Evolutionary conservation across 2,113 vertebrate genomes (phyloP), one percentile per base, ranked within the genome.

Genomic region (Ardeotis arabs): DNA sequence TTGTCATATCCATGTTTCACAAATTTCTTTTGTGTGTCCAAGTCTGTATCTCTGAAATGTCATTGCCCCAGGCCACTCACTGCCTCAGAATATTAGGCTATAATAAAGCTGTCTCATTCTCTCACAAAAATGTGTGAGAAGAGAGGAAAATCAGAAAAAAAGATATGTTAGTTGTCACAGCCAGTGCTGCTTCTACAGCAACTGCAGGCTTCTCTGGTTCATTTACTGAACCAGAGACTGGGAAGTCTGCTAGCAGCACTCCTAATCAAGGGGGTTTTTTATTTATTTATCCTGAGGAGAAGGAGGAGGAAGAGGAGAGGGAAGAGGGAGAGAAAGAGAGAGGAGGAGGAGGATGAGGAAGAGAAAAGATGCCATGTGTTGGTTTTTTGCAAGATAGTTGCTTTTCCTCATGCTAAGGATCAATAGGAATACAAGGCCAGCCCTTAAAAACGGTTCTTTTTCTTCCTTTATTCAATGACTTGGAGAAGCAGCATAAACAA

Each of bases 61-160:
- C 89, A 86, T 62, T 82, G 94, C 84, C 75, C 39, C 31, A 60
- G 89, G 74, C 84, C 94, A 81, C 91, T 93, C 82, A 84, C 37
- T 91, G 82, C 76, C 89, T 97, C 68, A 83, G 78, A 96, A 91
- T 83, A 95, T 95, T 93, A 87, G 55, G 59, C 67, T 89, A 49
- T 94, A 94, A 97, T 90, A 95, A 96, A 95, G 64, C 78, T 88
- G 79, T 95, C 89, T 97, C 59, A 18, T 80, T 93, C 89, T 90
- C 64, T 84, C 81, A 94, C 75, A 94, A 88, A 96, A 95, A 90
- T 50, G 72, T 80, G 93, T 50, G 27, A 95, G 64, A 91, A 93
- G 95, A 95, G 79, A 90, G 21, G 60, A 86, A 93, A 95, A 88
- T 75, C 72, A 27, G 58, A 37, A 80, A 81, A 52, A 53, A 52